Base-by-base conservation (phyloP, 2,888 invertebrate genomes). In the Formica aserva region DNA sequence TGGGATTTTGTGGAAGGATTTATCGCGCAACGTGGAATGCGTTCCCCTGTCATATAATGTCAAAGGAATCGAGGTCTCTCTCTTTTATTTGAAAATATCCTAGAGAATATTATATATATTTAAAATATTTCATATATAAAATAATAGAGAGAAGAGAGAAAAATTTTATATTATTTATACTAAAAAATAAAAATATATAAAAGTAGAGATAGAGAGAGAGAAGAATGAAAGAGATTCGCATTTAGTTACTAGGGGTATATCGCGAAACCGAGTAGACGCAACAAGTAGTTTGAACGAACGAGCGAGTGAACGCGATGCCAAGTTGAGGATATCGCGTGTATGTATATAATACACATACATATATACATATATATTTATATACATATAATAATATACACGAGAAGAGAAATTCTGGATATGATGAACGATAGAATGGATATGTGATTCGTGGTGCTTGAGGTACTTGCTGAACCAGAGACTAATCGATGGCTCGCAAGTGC, bases 401-500 rank as follows among this genome's bases (percentile, higher is more conserved):
- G 66, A 26, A 32, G 22, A 32, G 22, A 75, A 81, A 62, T 88
- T 82, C 81, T 84, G 86, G 92, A 94, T 90, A 92, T 94, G 94
- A 94, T 94, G 94, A 93, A 82, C 1, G 66, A 86, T 62, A 89
- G 94, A 94, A 94, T 93, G 93, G 94, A 94, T 94, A 94, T 93
- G 88, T 88, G 92, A 94, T 5, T 57, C 60, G 89, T 72, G 76
- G 89, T 26, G 93, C 91, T 93, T 77, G 93, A 93, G 93, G 93
- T 91, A 90, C 91, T 89, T 75, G 90, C 83, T 81, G 57, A 86
- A 57, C 75, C 62, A 35, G 77, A 63, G 62, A n/a, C 18, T 55
- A n/a, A 35, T 72, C 78, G 67, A 18, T 85, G 85, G 86, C 69
- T 86, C 85, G 81, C 78, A 87, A 52, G 88, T 92, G 91, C 76